Evolutionary conservation across 2,113 vertebrate genomes (phyloP), one percentile per base, ranked within the genome.

Genomic region (Megaceryle torquata): DNA sequence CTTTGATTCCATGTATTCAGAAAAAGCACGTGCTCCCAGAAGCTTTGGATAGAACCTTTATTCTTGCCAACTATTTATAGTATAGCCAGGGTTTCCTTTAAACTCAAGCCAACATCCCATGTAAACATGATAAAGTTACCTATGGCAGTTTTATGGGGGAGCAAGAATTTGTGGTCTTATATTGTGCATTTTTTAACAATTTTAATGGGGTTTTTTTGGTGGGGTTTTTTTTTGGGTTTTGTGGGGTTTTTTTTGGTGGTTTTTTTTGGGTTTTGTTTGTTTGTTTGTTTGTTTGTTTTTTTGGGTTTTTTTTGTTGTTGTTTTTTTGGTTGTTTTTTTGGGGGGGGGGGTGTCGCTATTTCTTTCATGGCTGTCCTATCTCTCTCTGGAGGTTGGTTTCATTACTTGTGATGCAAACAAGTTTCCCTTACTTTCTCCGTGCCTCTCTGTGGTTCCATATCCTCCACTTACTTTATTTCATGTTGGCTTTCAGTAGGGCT

Each of bases 1-100:
- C 93, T 97, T 96, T 90, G 88, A 91, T 97, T 97, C 96, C 50
- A 31, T 95, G 50, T 95, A 95, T 96, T 91, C 95, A 95, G 90
- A 72, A 93, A 96, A 96, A 97, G 85, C 35, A 90, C 60, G 64
- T 54, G 83, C 43, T 97, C 82, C 92, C 86, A 88, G 86, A 94
- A 96, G 94, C 59, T 96, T 92, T 90, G 60, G 53, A 85, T 60
- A 67, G 56, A 83, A 67, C 51, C 35, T 67, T 65, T 93, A 93
- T 95, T 60, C 92, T 89, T 95, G 67, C 91, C 86, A 92, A 9
- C 26, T 95, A 79, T 82, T 79, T 92, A 56, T 86, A 80, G 80
- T 17, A 5, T 46, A 74, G 69, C 43, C 64, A 91, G 89, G 50
- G n/a, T 72, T 97, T 95, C 72, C 75, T 96, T 91, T 91, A 56